These are phyloP conservation scores for Sericinus montela DNA, from an alignment of 2,888 invertebrate species.

Conservation along the genomic window DNA sequence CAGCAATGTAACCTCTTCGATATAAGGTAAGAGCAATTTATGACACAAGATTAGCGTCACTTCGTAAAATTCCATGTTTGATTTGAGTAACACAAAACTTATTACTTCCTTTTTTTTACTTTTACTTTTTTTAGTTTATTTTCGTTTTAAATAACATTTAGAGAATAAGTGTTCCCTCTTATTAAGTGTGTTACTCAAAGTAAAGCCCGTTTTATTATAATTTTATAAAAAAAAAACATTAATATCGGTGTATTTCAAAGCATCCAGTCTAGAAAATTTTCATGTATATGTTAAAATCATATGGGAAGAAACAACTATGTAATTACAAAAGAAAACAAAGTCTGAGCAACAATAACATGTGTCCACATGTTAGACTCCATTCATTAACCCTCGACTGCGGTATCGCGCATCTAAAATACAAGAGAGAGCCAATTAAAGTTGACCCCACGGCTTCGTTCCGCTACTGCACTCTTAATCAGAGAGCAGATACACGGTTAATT, in stretches of 20 bases:
- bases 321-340: conserved; percentile 60
- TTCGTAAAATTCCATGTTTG: no score
- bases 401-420: conserved; percentile 73
- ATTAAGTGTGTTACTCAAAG: no score
- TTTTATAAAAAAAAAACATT: conserved; percentile 2
- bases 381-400: conserved; percentile 57
- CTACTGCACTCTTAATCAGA: conserved; percentile 74
- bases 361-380: conserved; percentile 66
- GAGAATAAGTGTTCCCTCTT: no score
- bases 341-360: conserved; percentile 57
- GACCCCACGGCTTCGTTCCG: conserved; percentile 61
- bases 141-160: no score
- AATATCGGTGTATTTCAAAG: conserved; percentile 13
- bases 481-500: conserved; percentile 71
- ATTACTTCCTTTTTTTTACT: no score
- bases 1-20: no score
- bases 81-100: no score
- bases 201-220: no score
- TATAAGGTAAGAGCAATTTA: no score
- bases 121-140: no score
- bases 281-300: conserved; percentile 14
- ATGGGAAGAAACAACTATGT: conserved; percentile 32
- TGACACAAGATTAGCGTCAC: no score
- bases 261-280: conserved; percentile 15
- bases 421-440: conserved; percentile 68